phyloP scores from a whole-genome alignment of 2,797 vertebrate species.

The Gymnothorax javanicus region DNA sequence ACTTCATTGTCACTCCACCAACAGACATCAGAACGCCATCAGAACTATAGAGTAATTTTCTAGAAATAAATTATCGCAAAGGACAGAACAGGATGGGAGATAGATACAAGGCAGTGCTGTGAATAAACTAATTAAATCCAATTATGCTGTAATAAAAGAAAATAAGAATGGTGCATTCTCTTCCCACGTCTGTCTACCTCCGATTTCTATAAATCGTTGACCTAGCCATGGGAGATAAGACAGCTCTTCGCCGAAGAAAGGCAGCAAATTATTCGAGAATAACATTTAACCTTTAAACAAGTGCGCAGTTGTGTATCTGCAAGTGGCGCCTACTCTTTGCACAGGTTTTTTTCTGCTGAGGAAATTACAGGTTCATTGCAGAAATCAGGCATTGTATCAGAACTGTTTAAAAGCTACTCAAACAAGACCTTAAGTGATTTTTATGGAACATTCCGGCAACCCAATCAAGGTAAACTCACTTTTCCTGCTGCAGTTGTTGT shows the following conservation, averaged over 20 bases:
- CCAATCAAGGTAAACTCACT: neutral
- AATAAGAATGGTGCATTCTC: constrained; percentile 38
- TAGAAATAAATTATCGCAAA: neutral
- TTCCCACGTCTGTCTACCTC: neutral
- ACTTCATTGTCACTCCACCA: neutral
- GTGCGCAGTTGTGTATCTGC: neutral
- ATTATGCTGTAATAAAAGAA: constrained; percentile 38
- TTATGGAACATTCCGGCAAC: neutral
- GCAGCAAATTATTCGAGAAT: neutral
- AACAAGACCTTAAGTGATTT: neutral
- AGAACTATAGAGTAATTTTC: constrained; percentile 26
- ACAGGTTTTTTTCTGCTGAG: neutral
- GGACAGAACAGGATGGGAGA: constrained; percentile 13
- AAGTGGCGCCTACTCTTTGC: neutral
- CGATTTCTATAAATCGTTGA: neutral
- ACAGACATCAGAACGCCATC: constrained; percentile 23
- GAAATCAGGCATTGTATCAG: neutral
- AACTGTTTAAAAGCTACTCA: neutral
- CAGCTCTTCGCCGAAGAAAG: neutral
- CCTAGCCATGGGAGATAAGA: neutral
- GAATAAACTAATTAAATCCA: neutral
- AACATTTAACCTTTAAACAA: neutral
- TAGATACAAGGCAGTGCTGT: neutral
- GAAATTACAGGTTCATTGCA: neutral
- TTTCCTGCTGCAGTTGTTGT: neutral